Conservation (phyloP, 2,888 invertebrate species). For the Drosophila vallismaia region DNA sequence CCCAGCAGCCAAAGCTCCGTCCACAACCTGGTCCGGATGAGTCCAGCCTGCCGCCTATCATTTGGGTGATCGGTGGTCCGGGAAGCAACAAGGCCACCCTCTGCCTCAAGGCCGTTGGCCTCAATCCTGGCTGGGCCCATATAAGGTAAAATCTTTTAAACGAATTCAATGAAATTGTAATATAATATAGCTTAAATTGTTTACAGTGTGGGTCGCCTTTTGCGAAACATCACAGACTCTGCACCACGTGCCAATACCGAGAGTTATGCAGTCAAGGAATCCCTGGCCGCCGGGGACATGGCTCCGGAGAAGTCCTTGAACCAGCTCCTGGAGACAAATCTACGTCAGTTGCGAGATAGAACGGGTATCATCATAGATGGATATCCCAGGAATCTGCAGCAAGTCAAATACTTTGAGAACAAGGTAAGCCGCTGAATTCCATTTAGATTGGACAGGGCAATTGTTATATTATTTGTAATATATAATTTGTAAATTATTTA, state of each 20-base stretch:
- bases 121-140: slow-evolving; percentile 90
- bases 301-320: slow-evolving; percentile 91
- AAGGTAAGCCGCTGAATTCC: slow-evolving; percentile 87
- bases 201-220: slow-evolving; percentile 89
- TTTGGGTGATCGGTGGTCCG: slow-evolving; percentile 92
- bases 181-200: background rate
- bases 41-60: slow-evolving; percentile 82
- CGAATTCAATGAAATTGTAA: background rate
- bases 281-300: slow-evolving; percentile 92
- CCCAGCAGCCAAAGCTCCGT: slow-evolving; percentile 71
- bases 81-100: slow-evolving; percentile 94
- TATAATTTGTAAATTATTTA: slow-evolving; percentile 35
- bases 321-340: slow-evolving; percentile 89
- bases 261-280: slow-evolving; percentile 88
- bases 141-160: slow-evolving; percentile 85
- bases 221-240: slow-evolving; percentile 90
- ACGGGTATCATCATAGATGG: slow-evolving; percentile 96
- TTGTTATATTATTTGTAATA: background rate
- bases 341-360: slow-evolving; percentile 86
- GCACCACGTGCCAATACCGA: slow-evolving; percentile 87
- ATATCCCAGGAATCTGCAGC: slow-evolving; percentile 95
- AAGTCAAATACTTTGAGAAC: slow-evolving; percentile 94
- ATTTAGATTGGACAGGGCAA: background rate
- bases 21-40: slow-evolving; percentile 58
- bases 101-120: slow-evolving; percentile 89